phyloP scores from a whole-genome alignment of 2,113 vertebrate species.

The Ranitomeya imitator region DNA sequence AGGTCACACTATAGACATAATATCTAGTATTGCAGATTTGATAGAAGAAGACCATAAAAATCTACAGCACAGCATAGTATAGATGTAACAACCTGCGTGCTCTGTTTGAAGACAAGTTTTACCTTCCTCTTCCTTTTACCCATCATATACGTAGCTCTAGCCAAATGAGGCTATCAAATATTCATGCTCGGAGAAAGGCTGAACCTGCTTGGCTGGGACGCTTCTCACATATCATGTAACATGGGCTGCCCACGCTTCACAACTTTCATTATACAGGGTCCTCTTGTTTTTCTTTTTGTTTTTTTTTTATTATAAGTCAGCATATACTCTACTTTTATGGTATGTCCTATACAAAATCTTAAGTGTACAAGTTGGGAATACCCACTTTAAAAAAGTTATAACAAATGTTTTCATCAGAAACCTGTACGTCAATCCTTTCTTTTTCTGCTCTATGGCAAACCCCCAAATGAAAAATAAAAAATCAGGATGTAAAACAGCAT shows the following conservation, averaged over 20 bases:
- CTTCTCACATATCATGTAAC: not conserved
- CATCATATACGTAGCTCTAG: not conserved
- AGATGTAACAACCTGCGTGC: not conserved
- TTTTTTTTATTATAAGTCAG: too few species aligned
- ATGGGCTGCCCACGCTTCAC: not conserved
- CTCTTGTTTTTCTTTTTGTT: too few species aligned
- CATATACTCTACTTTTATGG: too few species aligned
- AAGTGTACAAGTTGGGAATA: not conserved
- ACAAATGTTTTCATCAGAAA: too few species aligned
- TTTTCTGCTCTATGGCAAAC: too few species aligned
- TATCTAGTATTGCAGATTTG: too few species aligned
- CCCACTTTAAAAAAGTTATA: not conserved
- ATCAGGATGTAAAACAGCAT: too few species aligned
- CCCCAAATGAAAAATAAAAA: too few species aligned
- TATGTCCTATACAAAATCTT: too few species aligned
- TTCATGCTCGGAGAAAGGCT: not conserved
- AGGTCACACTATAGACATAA: too few species aligned
- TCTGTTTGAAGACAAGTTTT: not conserved
- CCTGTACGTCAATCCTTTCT: too few species aligned
- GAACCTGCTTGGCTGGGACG: not conserved
- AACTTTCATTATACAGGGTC: not conserved
- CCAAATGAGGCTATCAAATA: not conserved
- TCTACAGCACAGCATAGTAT: not conserved
- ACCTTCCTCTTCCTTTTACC: not conserved
- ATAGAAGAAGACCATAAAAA: not conserved